Evolutionary conservation across 1,140 invertebrate genomes (phyloP), one percentile per base, ranked within the genome.

Genomic region (Penaeus indicus): DNA sequence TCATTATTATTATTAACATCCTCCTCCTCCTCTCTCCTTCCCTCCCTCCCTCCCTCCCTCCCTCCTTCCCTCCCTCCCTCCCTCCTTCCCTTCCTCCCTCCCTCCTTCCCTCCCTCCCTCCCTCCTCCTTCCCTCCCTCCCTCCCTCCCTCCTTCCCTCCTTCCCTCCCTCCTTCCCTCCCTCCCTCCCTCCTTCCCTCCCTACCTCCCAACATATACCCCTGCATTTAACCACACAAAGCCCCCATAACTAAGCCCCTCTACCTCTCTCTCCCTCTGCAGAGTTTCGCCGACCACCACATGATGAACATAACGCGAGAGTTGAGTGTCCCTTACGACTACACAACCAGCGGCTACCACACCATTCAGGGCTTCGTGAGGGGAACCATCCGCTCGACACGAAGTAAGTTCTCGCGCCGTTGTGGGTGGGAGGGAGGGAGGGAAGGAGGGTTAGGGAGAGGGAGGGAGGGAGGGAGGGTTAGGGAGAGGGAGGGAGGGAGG

Each of bases 231-330:
- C 21, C 54, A 19, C 22, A n/a, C 80, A n/a, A 38, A 22, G 16
- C 27, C 63, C n/a, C 61, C 22, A n/a, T 38, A 21, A 18, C 25
- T 0, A 22, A 27, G 21, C 18, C 25, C n/a, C 0, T 18, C 1
- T 27, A 32, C 63, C 0, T 22, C 22, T 19, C 27, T 11, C 10
- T 64, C 13, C 63, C 25, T 64, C 18, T 60, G 4, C 85, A 87
- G 85, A 87, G 85, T 22, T 81, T 87, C 77, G 78, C 85, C 21
- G 42, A 42, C 38, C 77, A 87, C 64, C 77, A 82, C 25, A 54
- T n/a, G 7, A 64, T 87, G 47, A 69, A 82, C 64, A 47, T 87
- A 22, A 81, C 78, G 0, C 18, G 60, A 16, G 62, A 87, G 64
- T 69, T 64, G 32, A 81, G 25, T 11, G 85, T 87, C 3, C 78